These are phyloP conservation scores for Bombus pyrosoma DNA, from an alignment of 1,140 invertebrate species.

Conservation along the genomic window DNA sequence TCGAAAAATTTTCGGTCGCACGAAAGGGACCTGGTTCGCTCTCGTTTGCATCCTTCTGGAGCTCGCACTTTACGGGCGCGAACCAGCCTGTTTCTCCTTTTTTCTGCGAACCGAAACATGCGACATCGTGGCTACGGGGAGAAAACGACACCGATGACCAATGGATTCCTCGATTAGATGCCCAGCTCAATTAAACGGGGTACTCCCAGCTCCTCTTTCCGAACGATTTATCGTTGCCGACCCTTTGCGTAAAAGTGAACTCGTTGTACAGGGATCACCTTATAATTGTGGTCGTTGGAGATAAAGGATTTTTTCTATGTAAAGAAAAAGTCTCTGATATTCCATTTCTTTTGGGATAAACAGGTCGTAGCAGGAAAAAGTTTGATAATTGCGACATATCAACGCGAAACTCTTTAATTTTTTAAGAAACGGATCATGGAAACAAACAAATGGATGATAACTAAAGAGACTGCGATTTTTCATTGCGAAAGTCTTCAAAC, in stretches of 20 bases:
- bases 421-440: too few species aligned
- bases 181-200: slow-evolving; percentile 15
- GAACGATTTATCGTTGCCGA: not conserved
- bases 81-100: slow-evolving; percentile 21
- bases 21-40: slow-evolving; percentile 30
- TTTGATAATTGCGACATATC: not conserved
- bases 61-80: slow-evolving; percentile 53
- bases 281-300: not conserved
- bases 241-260: not conserved
- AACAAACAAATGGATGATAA: not conserved
- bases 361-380: not conserved
- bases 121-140: slow-evolving; percentile 29
- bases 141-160: slow-evolving; percentile 27
- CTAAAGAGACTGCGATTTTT: not conserved
- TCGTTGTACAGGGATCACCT: not conserved
- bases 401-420: too few species aligned
- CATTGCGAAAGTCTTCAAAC: not conserved
- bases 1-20: slow-evolving; percentile 56
- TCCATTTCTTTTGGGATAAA: not conserved
- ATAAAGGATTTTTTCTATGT: not conserved
- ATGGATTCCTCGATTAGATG: slow-evolving; percentile 42
- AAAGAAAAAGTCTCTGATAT: not conserved
- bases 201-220: not conserved
- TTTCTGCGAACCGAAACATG: slow-evolving; percentile 14
- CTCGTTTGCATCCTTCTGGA: slow-evolving; percentile 62